These are phyloP conservation scores for Orcinus orca DNA, from an alignment of 2,113 vertebrate genomes.

Conservation along the genomic window DNA sequence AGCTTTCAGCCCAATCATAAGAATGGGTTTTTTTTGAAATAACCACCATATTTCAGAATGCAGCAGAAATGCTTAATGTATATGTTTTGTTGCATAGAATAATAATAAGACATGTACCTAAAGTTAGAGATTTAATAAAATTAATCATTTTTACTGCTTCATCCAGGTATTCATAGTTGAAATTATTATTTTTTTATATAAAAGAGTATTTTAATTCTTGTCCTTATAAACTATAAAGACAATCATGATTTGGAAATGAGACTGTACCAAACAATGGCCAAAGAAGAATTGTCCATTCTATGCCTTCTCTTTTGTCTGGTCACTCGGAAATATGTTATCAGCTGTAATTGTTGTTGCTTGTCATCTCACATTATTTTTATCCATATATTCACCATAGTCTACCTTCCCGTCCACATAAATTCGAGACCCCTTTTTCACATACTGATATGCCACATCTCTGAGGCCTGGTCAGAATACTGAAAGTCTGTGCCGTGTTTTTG, in stretches of 20 bases:
- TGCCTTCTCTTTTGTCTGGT: slow-evolving; percentile 84
- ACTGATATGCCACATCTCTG: slow-evolving; percentile 90
- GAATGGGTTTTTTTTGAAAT: neutral
- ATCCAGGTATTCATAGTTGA: neutral
- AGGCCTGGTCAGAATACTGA: slow-evolving; percentile 94
- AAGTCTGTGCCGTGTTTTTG: slow-evolving; percentile 95
- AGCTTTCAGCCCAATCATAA: neutral
- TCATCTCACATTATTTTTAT: slow-evolving; percentile 93
- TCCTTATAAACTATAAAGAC: slow-evolving; percentile 69
- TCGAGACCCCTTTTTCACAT: slow-evolving; percentile 90
- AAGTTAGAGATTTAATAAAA: neutral
- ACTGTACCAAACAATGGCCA: slow-evolving; percentile 62
- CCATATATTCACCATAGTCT: slow-evolving; percentile 94
- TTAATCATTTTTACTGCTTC: neutral
- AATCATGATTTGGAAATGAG: slow-evolving; percentile 69
- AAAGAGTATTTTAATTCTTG: slow-evolving; percentile 77
- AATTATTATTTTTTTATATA: slow-evolving; percentile 30
- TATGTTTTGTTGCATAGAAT: neutral
- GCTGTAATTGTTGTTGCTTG: slow-evolving; percentile 95
- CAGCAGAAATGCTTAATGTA: neutral
- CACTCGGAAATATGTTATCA: slow-evolving; percentile 95
- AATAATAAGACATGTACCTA: neutral
- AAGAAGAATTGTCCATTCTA: slow-evolving; percentile 76
- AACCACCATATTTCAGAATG: neutral
- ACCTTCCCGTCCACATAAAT: slow-evolving; percentile 93